These are phyloP conservation scores for Monopterus albus DNA, from an alignment of 2,113 vertebrate species.

Conservation along the genomic window DNA sequence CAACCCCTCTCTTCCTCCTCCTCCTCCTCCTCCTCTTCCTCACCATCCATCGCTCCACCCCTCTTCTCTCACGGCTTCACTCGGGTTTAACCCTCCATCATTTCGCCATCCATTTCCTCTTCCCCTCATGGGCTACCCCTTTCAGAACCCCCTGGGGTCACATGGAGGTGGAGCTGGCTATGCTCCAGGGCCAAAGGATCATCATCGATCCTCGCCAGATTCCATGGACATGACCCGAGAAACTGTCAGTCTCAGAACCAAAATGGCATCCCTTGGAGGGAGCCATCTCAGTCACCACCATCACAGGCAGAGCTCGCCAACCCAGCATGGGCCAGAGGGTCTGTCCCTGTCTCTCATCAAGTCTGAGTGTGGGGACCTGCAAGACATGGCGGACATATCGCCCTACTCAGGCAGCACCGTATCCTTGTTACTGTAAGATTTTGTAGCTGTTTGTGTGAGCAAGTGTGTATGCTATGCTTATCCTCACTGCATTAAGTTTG, in stretches of 20 bases:
- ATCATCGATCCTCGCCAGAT: conserved; percentile 90
- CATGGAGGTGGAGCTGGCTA: conserved; percentile 86
- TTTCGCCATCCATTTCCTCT: conserved; percentile 97
- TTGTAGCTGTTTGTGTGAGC: not conserved
- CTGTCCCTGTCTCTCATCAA: conserved; percentile 98
- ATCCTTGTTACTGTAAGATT: conserved; percentile 86
- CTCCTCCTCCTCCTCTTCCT: conserved; percentile 93
- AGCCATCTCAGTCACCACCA: conserved; percentile 87
- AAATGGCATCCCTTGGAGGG: conserved; percentile 87
- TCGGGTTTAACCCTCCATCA: conserved; percentile 93
- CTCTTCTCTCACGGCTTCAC: conserved; percentile 89
- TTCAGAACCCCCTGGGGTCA: conserved; percentile 89
- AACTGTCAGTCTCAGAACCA: conserved; percentile 95
- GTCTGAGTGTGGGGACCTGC: conserved; percentile 97
- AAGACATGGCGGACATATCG: conserved; percentile 98
- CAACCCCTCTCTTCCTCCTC: conserved; percentile 80
- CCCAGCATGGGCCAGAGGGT: conserved; percentile 90
- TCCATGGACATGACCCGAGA: conserved; percentile 96
- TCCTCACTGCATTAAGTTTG: not conserved
- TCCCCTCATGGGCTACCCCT: conserved; percentile 97
- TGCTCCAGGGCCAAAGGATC: conserved; percentile 86
- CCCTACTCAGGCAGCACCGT: conserved; percentile 98
- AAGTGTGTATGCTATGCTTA: not conserved
- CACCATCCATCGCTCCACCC: conserved; percentile 92
- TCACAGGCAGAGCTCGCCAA: conserved; percentile 93